A percentile compares a stretch with the other conserved stretches of the same genome.
Evolutionary conservation across 2,888 invertebrate species (phyloP).

Genomic region (Cataglyphis altisquamis): DNA sequence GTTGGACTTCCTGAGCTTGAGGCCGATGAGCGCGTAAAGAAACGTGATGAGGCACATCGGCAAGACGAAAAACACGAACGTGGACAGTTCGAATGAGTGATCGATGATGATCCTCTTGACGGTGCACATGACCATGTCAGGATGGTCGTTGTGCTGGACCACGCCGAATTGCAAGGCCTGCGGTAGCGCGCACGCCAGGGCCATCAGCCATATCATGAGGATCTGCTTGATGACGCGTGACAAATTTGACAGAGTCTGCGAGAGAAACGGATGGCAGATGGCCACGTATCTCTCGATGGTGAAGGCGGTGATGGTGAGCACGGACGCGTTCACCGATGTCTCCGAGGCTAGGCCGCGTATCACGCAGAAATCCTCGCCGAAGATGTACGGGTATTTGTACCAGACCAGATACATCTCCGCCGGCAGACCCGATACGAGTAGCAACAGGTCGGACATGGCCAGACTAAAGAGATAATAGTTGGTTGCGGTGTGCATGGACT

Average conservation of each 20-base stretch:
- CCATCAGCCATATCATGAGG: conserved; percentile 92
- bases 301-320: conserved; percentile 90
- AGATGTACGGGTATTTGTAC: conserved; percentile 86
- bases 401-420: conserved; percentile 87
- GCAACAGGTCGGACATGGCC: conserved; percentile 89
- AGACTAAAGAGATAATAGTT: conserved; percentile 90
- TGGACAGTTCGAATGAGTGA: conserved; percentile 88
- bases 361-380: conserved; percentile 88
- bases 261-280: conserved; percentile 90
- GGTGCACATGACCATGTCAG: conserved; percentile 86
- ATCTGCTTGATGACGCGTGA: conserved; percentile 94
- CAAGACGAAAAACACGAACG: conserved; percentile 89
- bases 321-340: conserved; percentile 87
- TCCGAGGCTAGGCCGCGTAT: conserved; percentile 87
- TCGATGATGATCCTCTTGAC: conserved; percentile 86
- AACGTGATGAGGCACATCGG: conserved; percentile 89
- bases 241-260: conserved; percentile 95
- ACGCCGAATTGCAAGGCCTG: conserved; percentile 89
- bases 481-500: conserved; percentile 90
- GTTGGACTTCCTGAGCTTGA: conserved; percentile 87
- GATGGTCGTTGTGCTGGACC: conserved; percentile 85
- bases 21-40: conserved; percentile 87
- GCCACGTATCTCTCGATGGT: conserved; percentile 91
- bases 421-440: conserved; percentile 88
- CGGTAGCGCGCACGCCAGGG: conserved; percentile 91